Conservation (phyloP, 2,797 vertebrate species). For the Sebastes itinus region DNA sequence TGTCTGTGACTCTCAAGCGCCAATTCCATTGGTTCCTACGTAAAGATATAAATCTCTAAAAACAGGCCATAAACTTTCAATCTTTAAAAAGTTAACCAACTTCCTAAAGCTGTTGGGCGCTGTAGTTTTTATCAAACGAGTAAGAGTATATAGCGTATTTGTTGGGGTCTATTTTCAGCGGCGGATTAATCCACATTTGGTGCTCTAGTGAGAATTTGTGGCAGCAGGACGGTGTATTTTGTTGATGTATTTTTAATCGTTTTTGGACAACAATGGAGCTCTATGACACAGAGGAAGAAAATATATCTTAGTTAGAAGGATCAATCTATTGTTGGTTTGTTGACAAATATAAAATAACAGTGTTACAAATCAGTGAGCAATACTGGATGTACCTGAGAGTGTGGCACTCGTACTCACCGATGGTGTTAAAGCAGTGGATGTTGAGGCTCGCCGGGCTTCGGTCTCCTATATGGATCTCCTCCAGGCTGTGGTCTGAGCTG, state of each 20-base stretch:
- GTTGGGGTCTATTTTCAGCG: background rate
- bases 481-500: slow-evolving; percentile 85
- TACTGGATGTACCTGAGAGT: background rate
- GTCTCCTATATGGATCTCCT: slow-evolving; percentile 88
- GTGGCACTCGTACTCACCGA: slow-evolving; percentile 82
- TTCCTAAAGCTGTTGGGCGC: background rate
- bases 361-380: background rate
- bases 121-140: no score
- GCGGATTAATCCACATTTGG: background rate
- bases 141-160: no score
- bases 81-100: background rate
- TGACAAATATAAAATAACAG: background rate
- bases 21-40: no score
- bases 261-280: background rate
- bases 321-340: background rate
- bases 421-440: slow-evolving; percentile 88
- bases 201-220: background rate
- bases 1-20: no score
- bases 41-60: background rate
- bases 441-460: slow-evolving; percentile 84
- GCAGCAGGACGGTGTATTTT: rapidly evolving
- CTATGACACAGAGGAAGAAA: background rate
- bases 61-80: background rate
- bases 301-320: background rate
- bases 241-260: background rate